These are phyloP conservation scores for Drosophila koepferae DNA, from an alignment of 2,888 invertebrate species.

Conservation along the genomic window DNA sequence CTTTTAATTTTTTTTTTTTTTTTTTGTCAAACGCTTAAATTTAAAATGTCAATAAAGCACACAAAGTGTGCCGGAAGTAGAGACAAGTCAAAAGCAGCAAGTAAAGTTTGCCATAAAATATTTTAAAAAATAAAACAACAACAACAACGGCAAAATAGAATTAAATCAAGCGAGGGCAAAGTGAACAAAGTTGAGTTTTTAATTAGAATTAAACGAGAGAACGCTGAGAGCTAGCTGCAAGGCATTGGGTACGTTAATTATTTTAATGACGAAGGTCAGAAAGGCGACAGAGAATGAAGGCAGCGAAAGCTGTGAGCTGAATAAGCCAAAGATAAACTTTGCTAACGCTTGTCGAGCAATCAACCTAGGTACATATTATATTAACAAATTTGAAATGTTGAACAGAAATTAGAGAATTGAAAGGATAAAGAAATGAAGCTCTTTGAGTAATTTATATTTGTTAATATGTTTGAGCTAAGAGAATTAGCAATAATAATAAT, in stretches of 20 bases:
- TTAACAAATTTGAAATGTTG: neutral
- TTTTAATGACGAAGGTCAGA: slow-evolving; percentile 30
- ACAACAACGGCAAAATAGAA: neutral
- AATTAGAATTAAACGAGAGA: slow-evolving; percentile 14
- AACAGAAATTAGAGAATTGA: neutral
- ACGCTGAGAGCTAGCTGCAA: neutral
- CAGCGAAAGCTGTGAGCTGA: neutral
- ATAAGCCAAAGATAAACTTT: slow-evolving; percentile 3
- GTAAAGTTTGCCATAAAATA: slow-evolving; percentile 10
- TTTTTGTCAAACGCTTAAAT: slow-evolving; percentile 4
- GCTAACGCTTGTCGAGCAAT: neutral
- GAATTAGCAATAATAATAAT: no score
- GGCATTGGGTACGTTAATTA: slow-evolving; percentile 26
- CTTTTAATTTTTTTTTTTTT: neutral
- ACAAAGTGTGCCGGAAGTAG: slow-evolving; percentile 10
- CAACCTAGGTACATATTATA: neutral
- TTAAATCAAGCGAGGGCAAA: slow-evolving; percentile 10
- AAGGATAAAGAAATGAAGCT: neutral
- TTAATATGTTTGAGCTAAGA: no score
- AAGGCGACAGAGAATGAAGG: slow-evolving; percentile 5
- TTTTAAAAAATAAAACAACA: neutral
- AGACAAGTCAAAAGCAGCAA: slow-evolving; percentile 9
- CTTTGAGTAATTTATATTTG: neutral
- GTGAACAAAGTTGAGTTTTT: slow-evolving; percentile 22
- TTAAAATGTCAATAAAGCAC: slow-evolving; percentile 47